Evolutionary conservation across 2,888 invertebrate species (phyloP), one percentile per base, ranked within the genome.

Genomic region (Drosophila rubida): DNA sequence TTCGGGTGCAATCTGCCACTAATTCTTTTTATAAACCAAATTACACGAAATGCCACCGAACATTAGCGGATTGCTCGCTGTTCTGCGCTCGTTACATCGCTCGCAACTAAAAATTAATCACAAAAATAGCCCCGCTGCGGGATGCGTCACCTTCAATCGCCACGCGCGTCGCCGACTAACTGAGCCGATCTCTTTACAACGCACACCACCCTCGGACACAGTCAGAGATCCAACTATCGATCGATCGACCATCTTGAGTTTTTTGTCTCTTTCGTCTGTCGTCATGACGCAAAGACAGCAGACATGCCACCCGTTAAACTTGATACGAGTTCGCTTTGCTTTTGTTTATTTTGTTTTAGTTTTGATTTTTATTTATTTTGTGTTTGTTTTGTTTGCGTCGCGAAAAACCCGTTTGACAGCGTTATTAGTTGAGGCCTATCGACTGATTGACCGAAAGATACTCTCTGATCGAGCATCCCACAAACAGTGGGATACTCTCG

Each of bases 331-430:
- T 69, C 46, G 45, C 8, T 30, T 53, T 74, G 46, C 13, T 19
- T 63, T 67, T 58, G 49, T 67, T 70, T 60, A 41, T 53, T 67
- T 72, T 42, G 42, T 41, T 58, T 49, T 22, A 35, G 44, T 39
- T 59, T 46, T 50, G 22, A 19, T 62, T 44, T 35, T 48, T 49
- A 19, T 19, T 19, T 19, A 2, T 2, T 51, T 54, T 14, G 16
- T 48, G 30, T n/a, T 42, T 22, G 0, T 25, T 27, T 14, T 13
- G 6, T 9, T 41, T 16, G 1, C 37, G 42, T 16, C 23, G 13
- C 55, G 50, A 35, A 71, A 71, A 79, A 79, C 79, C 53, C 54
- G 79, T 79, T 79, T 79, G 79, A 70, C 77, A 48, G 69, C 77
- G 75, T 79, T 79, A 69, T 59, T 55, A 53, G 51, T 60, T 54